phyloP scores from a whole-genome alignment of 2,888 invertebrate species.

The Amphipoea lucens region DNA sequence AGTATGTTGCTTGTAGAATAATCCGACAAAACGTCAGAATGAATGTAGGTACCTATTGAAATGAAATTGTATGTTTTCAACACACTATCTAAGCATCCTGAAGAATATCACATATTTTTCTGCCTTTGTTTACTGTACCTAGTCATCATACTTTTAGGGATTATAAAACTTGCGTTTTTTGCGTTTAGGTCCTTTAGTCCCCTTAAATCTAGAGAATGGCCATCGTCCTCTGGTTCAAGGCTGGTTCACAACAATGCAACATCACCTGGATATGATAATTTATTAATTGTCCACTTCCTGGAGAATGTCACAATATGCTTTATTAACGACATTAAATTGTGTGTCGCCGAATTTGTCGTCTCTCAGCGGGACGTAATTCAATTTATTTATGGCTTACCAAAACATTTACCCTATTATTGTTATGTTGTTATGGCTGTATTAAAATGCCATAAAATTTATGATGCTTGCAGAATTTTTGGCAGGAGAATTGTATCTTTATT shows the following conservation, averaged over 20 bases:
- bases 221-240: slow-evolving; percentile 6
- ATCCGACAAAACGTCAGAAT: no score
- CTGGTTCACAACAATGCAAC: slow-evolving; percentile 15
- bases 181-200: no score
- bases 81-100: no score
- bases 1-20: no score
- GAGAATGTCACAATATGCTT: slow-evolving; percentile 63
- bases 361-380: slow-evolving; percentile 82
- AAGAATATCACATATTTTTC: no score
- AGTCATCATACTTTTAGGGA: no score
- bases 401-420: slow-evolving; percentile 90
- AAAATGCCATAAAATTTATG: slow-evolving; percentile 89
- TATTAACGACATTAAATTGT: slow-evolving; percentile 70
- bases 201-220: slow-evolving; percentile 1
- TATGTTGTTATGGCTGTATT: slow-evolving; percentile 89
- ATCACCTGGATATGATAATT: slow-evolving; percentile 45
- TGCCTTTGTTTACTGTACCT: no score
- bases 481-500: slow-evolving; percentile 61
- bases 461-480: slow-evolving; percentile 79
- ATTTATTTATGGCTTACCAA: slow-evolving; percentile 90
- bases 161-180: no score
- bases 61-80: no score
- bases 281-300: slow-evolving; percentile 51
- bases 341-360: slow-evolving; percentile 82
- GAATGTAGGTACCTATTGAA: no score